Percentiles rank a stretch among this genome's conserved stretches.
phyloP scores from a whole-genome alignment of 2,113 vertebrate genomes.

The Amblyornis subalaris region DNA sequence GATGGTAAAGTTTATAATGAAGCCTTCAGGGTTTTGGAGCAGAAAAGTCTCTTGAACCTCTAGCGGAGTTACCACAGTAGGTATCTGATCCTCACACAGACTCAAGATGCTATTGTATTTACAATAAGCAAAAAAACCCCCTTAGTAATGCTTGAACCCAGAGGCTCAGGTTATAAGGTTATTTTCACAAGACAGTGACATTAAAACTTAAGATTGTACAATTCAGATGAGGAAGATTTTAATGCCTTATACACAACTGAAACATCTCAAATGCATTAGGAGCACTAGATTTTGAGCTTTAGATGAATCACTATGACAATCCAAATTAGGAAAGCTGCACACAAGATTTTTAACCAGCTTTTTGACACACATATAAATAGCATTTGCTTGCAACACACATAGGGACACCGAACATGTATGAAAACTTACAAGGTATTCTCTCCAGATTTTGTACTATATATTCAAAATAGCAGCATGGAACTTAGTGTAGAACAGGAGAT shows the following conservation, averaged over 20 bases:
- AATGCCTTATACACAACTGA: neutral
- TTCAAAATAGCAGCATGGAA: neutral
- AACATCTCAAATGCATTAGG: neutral
- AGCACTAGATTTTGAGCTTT: neutral
- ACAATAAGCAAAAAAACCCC: neutral
- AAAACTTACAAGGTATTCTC: neutral
- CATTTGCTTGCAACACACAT: neutral
- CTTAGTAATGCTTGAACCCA: neutral
- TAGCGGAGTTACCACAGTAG: neutral
- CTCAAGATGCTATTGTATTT: neutral
- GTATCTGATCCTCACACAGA: neutral
- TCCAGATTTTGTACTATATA: neutral
- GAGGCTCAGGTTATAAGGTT: neutral
- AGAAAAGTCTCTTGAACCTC: neutral
- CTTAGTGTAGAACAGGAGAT: too few relatives aligned
- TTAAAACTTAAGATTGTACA: neutral
- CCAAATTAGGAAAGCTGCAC: neutral
- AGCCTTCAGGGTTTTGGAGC: neutral
- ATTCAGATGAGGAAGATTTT: neutral
- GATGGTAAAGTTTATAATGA: neutral
- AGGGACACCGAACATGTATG: accelerated
- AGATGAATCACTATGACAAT: neutral
- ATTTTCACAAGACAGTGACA: neutral
- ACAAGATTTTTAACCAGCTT: neutral
- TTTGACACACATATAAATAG: neutral